These are phyloP conservation scores for Mesoligia furuncula DNA, from an alignment of 2,888 invertebrate species.

Conservation along the genomic window DNA sequence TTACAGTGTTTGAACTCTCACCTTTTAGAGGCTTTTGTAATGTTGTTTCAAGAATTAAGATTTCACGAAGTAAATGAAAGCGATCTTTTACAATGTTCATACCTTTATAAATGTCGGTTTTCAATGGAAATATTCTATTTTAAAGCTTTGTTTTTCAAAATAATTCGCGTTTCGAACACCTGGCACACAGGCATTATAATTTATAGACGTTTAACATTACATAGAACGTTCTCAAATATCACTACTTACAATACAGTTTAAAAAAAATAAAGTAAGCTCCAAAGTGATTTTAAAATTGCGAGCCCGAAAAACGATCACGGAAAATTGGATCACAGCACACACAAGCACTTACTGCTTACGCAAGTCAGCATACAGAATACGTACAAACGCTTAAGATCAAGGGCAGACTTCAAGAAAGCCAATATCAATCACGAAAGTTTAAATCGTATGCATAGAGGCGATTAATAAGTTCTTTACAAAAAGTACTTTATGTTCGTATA, in stretches of 20 bases:
- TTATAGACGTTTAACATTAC: neutral
- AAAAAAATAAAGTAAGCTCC: neutral
- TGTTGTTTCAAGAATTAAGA: neutral
- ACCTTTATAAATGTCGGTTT: neutral
- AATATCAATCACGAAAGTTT: neutral
- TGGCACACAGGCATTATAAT: neutral
- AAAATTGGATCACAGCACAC: slow-evolving; percentile 13
- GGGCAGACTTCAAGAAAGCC: slow-evolving; percentile 11
- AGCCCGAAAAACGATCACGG: neutral
- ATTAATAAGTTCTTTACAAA: neutral
- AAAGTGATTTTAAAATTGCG: neutral
- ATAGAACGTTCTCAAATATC: neutral
- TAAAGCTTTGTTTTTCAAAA: neutral
- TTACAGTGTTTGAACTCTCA: neutral
- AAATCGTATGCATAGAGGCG: neutral
- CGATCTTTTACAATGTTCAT: neutral
- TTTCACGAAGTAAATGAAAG: slow-evolving; percentile 1
- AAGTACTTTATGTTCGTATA: neutral
- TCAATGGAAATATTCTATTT: neutral
- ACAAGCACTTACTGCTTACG: no score
- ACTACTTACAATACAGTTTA: neutral
- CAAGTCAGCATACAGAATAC: slow-evolving; percentile 4
- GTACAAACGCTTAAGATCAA: slow-evolving; percentile 4
- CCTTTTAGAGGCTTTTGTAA: neutral
- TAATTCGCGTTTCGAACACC: neutral